Base-by-base conservation (phyloP, 2,888 invertebrate species). In the Eucera pruinosa region DNA sequence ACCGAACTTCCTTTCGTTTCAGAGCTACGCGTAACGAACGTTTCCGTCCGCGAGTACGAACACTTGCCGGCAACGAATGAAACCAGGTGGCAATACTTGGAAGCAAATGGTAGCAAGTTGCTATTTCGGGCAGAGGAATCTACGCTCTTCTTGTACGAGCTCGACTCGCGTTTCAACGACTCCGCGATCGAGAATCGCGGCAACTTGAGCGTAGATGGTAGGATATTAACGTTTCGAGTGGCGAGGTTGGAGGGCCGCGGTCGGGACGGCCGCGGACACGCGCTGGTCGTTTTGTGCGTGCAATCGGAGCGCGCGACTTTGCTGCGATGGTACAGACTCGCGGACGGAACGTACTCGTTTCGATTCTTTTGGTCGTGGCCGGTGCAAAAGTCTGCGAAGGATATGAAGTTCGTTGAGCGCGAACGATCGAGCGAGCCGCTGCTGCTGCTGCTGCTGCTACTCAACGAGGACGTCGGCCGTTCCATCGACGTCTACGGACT, bases 311-410 rank as follows among this genome's bases (percentile, higher is more conserved):
- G 20, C 2, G 84, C 71, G 3, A 85, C 43, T 6, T 85, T 87
- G 43, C 68, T 93, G 27, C 39, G 81, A 36, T 93, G 92, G 92
- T 92, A 89, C 76, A 87, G 81, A 66, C 79, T 92, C 30, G 47
- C 72, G 2, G 83, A 85, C 18, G 66, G 15, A 9, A 48, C n/a
- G n/a, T n/a, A n/a, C 82, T 2, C 68, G 81, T 64, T 83, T 23
- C 67, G 70, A n/a, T 64, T 88, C 5, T 86, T 91, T 69, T 90
- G 88, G 83, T 75, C 77, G 1, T 90, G 88, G 89, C 70, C 81
- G 0, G 57, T 89, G 1, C 75, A 84, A 23, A 86, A 87, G 39
- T 87, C 82, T 13, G 73, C 89, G 6, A 81, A 79, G 13, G 81
- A 86, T 11, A 69, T 92, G 15, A 86, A 88, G 66, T 81, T 87